phyloP scores from a whole-genome alignment of 2,113 vertebrate genomes.

The Salminus brasiliensis region DNA sequence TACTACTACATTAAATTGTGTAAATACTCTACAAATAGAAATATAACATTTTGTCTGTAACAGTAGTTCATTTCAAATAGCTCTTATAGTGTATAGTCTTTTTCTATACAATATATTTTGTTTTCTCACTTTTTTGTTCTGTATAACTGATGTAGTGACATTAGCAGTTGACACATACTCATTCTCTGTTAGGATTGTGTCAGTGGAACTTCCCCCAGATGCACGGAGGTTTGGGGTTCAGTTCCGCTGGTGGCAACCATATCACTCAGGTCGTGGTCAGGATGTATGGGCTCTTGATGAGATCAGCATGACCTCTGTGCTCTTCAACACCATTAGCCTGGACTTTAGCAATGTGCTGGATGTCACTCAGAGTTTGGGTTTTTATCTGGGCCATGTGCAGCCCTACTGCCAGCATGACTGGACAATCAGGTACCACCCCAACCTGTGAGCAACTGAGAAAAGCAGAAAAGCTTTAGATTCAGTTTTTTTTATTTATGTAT shows the following conservation, averaged over 20 bases:
- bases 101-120: not conserved
- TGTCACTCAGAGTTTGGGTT: slow-evolving; percentile 95
- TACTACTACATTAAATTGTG: too few species aligned
- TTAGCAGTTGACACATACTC: too few species aligned
- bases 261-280: slow-evolving; percentile 91
- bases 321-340: slow-evolving; percentile 97
- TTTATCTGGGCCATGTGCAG: slow-evolving; percentile 95
- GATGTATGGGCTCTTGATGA: slow-evolving; percentile 98
- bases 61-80: not conserved
- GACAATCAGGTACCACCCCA: slow-evolving; percentile 86
- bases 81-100: slow-evolving; percentile 9
- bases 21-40: too few species aligned
- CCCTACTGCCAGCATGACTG: slow-evolving; percentile 96
- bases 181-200: slow-evolving; percentile 84
- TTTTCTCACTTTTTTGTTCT: too few species aligned
- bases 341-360: slow-evolving; percentile 96
- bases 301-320: slow-evolving; percentile 95
- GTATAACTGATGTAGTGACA: too few species aligned
- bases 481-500: not conserved
- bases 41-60: not conserved
- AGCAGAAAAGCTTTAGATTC: not conserved
- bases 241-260: slow-evolving; percentile 99
- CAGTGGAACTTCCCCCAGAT: slow-evolving; percentile 90
- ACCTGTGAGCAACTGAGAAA: not conserved
- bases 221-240: slow-evolving; percentile 93